Evolutionary conservation across 1,140 invertebrate genomes (phyloP).

Genomic region (Araneus ventricosus): DNA sequence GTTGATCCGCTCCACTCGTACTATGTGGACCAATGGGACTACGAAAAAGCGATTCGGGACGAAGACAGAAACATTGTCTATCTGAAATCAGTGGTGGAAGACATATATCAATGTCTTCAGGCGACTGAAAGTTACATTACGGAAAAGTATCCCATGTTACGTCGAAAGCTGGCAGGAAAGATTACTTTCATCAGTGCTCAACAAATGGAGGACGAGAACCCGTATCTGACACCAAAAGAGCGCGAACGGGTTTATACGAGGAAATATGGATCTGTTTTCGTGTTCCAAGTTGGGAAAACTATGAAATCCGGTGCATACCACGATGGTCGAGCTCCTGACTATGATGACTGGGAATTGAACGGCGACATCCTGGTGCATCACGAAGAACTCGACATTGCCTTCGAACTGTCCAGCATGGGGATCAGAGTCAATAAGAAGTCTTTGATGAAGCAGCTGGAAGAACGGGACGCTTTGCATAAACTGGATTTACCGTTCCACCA

Average conservation of each 20-base stretch:
- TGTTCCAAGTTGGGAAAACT: conserved; percentile 28
- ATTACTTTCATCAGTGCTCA: conserved; percentile 42
- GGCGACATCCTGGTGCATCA: background rate
- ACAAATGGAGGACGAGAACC: conserved; percentile 30
- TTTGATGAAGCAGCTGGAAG: background rate
- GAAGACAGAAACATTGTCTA: conserved; percentile 19
- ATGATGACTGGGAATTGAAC: no score
- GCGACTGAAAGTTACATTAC: background rate
- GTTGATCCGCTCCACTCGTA: background rate
- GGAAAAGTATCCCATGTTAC: background rate
- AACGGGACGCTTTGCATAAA: background rate
- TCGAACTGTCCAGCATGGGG: conserved; percentile 47
- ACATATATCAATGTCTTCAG: conserved; percentile 5
- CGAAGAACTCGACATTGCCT: background rate
- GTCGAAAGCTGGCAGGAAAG: background rate
- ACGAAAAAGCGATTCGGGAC: conserved; percentile 6
- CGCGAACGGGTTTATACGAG: background rate
- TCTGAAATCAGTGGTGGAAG: background rate
- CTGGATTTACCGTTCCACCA: conserved; percentile 24
- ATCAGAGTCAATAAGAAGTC: background rate
- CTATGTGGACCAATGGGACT: conserved; percentile 37
- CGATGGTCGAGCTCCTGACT: no score
- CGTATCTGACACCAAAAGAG: background rate
- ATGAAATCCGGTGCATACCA: conserved; percentile 14
- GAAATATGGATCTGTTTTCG: conserved; percentile 6